Base-by-base conservation (phyloP, 2,113 vertebrate species). In the Pimephales promelas region DNA sequence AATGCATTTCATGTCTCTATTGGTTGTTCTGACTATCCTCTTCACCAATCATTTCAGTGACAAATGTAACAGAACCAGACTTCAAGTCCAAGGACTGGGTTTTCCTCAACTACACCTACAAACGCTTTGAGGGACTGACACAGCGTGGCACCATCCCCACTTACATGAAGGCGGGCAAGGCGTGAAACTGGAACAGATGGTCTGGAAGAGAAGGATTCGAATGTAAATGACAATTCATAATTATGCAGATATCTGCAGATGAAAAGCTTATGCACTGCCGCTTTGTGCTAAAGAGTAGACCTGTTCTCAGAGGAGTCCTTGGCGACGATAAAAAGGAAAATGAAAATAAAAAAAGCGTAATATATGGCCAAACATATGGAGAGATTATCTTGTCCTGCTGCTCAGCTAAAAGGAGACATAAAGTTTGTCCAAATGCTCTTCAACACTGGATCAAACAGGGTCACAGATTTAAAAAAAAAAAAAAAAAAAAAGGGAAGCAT, bases 71-170 rank as follows among this genome's bases (percentile, higher is more conserved):
- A 0, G 98, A 99, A 89, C 94, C 97, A 0, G 98, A 99, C 94
- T 99, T 98, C 92, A 99, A 99, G 90, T 98, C 97, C 77, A 99
- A 99, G 95, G 98, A 99, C 94, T 99, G 98, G 97, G 98, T 99
- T 86, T 99, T 99, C 90, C 96, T 99, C 89, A 99, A 99, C 93
- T 99, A 99, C 68, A 99, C 98, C n/a, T 99, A 99, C 93, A 99
- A 99, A 88, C 95, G 98, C 82, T 99, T 99, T 57, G 98, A 99
- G 91, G 98, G 98, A 64, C 92, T 99, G 79, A 99, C 98, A 0
- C 98, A 99, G 89, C 95, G 97, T 54, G 98, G 98, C 88, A 97
- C 97, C 14, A 98, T 99, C 90, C 98, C 98, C 54, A 96, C 94
- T 40, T 99, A 99, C 94, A 97, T 97, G 96, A 98, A 99, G 92